phyloP scores from a whole-genome alignment of 2,113 vertebrate species.

The Charina bottae region DNA sequence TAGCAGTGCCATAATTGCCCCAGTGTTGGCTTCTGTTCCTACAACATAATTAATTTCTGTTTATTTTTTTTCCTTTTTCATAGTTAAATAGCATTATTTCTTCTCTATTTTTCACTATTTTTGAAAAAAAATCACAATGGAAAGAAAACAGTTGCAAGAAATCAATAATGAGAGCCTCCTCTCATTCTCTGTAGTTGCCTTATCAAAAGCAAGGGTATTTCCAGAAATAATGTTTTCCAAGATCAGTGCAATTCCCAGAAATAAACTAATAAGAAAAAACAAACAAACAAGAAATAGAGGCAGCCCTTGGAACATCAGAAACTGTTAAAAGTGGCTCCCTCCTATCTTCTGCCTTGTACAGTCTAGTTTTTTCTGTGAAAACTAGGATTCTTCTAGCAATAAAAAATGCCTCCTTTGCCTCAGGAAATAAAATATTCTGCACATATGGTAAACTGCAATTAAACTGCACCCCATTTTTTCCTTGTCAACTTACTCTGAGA shows the following conservation, averaged over 20 bases:
- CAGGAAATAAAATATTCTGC: not conserved
- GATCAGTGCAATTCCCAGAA: not conserved
- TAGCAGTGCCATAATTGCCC: not conserved
- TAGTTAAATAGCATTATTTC: not conserved
- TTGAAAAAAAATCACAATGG: not conserved
- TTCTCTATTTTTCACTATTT: not conserved
- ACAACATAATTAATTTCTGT: not conserved
- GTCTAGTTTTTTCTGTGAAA: not conserved
- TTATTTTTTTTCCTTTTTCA: not conserved
- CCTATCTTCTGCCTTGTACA: not conserved
- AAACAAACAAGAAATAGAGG: not conserved
- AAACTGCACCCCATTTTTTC: slow-evolving; percentile 5
- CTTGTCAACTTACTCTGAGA: slow-evolving; percentile 20
- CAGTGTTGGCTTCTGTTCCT: not conserved
- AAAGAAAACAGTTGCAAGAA: not conserved
- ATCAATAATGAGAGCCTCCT: not conserved
- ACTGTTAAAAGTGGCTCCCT: not conserved
- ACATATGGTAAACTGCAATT: not conserved
- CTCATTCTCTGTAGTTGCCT: not conserved
- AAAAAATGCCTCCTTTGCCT: not conserved
- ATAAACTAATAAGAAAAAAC: not conserved
- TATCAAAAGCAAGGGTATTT: not conserved
- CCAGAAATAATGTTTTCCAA: not conserved
- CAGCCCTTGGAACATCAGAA: not conserved
- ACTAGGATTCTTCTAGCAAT: not conserved